Evolutionary conservation across 2,888 invertebrate genomes (phyloP).

Genomic region (Sclerodermus sp.): DNA sequence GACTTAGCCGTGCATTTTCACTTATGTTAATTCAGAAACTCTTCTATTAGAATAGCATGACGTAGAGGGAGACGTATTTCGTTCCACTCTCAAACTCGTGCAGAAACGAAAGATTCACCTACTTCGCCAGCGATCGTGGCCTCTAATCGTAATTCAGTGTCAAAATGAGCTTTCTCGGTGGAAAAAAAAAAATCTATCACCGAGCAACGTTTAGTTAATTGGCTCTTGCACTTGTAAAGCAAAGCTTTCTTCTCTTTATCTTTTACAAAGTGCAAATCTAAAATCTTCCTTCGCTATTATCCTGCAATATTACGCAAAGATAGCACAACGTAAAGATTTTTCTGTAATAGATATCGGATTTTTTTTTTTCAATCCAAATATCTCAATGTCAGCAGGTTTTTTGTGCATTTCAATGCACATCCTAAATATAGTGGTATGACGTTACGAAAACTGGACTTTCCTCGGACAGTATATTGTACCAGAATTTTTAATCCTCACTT

Average conservation of each 20-base stretch:
- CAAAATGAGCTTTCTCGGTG: not conserved
- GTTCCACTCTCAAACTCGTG: slow-evolving; percentile 21
- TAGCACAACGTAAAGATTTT: too few relatives aligned
- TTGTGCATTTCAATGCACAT: too few relatives aligned
- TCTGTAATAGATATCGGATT: too few relatives aligned
- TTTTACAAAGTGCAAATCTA: too few relatives aligned
- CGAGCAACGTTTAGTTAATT: too few relatives aligned
- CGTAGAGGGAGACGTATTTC: slow-evolving; percentile 3
- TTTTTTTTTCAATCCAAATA: too few relatives aligned
- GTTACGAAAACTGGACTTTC: slow-evolving; percentile 15
- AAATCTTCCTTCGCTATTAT: too few relatives aligned
- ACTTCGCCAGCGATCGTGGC: slow-evolving; percentile 19
- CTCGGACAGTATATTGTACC: slow-evolving; percentile 12
- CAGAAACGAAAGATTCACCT: slow-evolving; percentile 19
- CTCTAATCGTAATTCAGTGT: slow-evolving; percentile 1
- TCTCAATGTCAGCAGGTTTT: not conserved
- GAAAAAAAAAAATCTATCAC: too few relatives aligned
- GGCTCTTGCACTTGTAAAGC: too few relatives aligned
- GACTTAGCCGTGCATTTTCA: slow-evolving; percentile 21
- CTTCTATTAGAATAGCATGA: slow-evolving; percentile 14
- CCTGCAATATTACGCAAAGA: too few relatives aligned
- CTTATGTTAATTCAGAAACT: slow-evolving; percentile 29
- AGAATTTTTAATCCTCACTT: slow-evolving; percentile 40
- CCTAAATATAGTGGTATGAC: not conserved
- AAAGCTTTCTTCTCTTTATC: too few relatives aligned